phyloP scores from a whole-genome alignment of 1,140 invertebrate species.

The Neodiprion virginianus region DNA sequence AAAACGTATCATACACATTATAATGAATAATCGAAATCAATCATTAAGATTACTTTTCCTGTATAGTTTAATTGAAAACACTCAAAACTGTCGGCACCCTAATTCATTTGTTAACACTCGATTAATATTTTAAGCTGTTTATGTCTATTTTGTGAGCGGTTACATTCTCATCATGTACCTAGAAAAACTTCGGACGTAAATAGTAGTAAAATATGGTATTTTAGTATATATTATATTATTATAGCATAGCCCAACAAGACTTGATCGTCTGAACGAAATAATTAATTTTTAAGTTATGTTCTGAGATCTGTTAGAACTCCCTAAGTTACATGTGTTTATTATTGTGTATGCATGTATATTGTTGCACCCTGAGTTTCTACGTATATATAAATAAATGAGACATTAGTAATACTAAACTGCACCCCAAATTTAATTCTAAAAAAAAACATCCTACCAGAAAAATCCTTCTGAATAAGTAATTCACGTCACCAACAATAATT shows the following conservation, averaged over 20 bases:
- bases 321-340: not conserved
- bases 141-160: too few species aligned
- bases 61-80: not conserved
- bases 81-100: not conserved
- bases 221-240: too few species aligned
- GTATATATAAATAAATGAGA: slow-evolving; percentile 1
- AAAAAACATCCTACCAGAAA: too few species aligned
- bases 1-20: too few species aligned
- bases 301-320: not conserved
- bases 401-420: not conserved
- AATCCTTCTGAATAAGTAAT: too few species aligned
- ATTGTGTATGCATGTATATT: slow-evolving; percentile 4
- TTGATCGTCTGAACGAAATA: not conserved
- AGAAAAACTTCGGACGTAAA: not conserved
- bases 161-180: not conserved
- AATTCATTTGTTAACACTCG: too few species aligned
- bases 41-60: too few species aligned
- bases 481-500: too few species aligned
- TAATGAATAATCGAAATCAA: too few species aligned
- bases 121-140: too few species aligned
- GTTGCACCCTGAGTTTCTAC: not conserved
- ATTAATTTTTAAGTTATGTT: not conserved
- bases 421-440: not conserved
- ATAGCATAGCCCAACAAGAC: not conserved
- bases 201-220: too few species aligned